phyloP scores from a whole-genome alignment of 1,140 invertebrate species.

The Epicauta chinensis region DNA sequence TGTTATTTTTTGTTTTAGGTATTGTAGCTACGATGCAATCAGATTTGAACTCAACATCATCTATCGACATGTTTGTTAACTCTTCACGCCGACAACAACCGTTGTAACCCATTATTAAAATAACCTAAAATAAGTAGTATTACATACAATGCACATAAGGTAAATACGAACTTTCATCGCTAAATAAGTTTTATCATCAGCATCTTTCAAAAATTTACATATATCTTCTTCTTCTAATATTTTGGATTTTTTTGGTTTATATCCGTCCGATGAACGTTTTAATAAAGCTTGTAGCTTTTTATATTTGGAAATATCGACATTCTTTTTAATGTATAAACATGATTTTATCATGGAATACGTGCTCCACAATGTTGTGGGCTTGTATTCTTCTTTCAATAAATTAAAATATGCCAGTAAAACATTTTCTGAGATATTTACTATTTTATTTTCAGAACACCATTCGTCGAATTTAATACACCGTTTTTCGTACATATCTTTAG shows the following conservation, averaged over 20 bases:
- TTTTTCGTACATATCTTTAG: no score
- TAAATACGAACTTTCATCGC: constrained; percentile 3
- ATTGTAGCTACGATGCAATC: no score
- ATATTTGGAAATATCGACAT: neutral
- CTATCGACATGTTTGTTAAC: constrained; percentile 20
- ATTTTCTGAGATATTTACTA: neutral
- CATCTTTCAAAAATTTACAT: neutral
- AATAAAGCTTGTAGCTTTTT: constrained; percentile 1
- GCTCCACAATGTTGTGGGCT: neutral
- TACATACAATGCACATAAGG: no score
- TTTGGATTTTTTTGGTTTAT: constrained; percentile 1
- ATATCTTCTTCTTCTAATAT: constrained; percentile 1
- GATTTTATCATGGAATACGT: neutral
- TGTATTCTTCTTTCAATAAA: neutral
- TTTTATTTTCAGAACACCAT: no score
- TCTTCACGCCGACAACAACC: constrained; percentile 27
- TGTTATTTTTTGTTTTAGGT: no score
- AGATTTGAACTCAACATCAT: constrained; percentile 4
- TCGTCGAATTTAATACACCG: no score
- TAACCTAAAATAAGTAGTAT: constrained; percentile 3
- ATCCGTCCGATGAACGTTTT: neutral
- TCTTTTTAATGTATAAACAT: neutral
- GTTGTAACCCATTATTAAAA: constrained; percentile 10
- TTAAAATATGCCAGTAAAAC: neutral
- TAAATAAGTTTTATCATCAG: neutral